Evolutionary conservation across 2,113 vertebrate species (phyloP).

Genomic region (Apodemus sylvaticus): DNA sequence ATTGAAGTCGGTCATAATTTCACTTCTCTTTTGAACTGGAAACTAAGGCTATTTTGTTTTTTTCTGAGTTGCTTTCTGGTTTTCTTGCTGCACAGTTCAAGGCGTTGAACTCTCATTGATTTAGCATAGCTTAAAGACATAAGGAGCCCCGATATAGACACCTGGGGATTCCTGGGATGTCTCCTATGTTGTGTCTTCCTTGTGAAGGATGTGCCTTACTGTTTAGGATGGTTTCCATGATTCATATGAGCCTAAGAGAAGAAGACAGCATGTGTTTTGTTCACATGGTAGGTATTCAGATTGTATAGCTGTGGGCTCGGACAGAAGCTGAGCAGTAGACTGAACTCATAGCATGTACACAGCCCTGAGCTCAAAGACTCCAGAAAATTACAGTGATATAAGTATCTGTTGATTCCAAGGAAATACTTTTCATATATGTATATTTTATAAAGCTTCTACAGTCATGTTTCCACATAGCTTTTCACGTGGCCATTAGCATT

Average conservation of each 20-base stretch:
- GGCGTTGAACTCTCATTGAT: neutral
- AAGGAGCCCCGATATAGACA: neutral
- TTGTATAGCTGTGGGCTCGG: neutral
- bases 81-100: neutral
- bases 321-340: neutral
- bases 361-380: neutral
- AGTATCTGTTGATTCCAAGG: neutral
- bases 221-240: neutral
- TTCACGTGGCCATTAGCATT: neutral
- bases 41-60: neutral
- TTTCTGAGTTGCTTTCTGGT: constrained; percentile 2
- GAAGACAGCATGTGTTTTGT: neutral
- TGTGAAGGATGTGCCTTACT: neutral
- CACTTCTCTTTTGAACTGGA: neutral
- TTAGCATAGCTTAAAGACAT: neutral
- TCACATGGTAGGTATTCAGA: neutral
- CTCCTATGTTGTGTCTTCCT: neutral
- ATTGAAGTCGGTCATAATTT: neutral
- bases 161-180: neutral
- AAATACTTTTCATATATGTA: neutral
- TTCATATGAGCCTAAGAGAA: neutral
- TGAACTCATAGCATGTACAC: neutral
- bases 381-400: neutral
- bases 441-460: neutral
- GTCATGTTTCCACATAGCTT: neutral